Percentiles rank a stretch among this genome's conserved stretches.
Evolutionary conservation across 2,113 vertebrate species (phyloP).

Genomic region (Cyphomyrus discorhynchus): DNA sequence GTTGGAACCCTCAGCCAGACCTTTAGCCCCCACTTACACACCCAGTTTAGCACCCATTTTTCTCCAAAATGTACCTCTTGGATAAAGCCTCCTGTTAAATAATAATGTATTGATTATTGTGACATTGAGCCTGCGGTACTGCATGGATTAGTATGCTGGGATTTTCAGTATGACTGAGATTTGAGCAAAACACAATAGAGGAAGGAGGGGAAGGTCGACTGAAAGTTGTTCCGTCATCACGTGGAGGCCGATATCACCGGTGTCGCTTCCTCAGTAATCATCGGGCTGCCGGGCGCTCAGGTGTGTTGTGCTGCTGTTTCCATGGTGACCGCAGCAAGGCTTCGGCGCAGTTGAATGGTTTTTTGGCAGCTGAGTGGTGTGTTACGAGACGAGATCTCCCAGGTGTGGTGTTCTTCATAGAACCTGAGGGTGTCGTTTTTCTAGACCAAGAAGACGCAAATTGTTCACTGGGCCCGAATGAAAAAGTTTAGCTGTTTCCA

Average conservation of each 20-base stretch:
- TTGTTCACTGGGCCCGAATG: background rate
- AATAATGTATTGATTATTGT: background rate
- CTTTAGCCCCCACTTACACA: background rate
- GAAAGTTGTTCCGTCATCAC: background rate
- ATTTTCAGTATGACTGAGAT: background rate
- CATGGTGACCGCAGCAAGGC: background rate
- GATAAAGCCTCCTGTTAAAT: background rate
- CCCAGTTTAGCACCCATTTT: background rate
- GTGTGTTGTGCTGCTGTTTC: background rate
- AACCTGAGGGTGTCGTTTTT: background rate
- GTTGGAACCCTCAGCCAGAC: background rate
- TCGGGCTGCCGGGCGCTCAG: background rate
- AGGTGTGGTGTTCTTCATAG: background rate
- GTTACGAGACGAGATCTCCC: background rate
- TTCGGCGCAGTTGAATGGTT: background rate
- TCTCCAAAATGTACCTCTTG: background rate
- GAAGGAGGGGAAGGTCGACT: background rate
- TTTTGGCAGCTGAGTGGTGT: background rate
- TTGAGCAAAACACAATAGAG: background rate
- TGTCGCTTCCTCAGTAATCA: background rate
- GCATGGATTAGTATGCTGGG: background rate
- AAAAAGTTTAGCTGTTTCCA: background rate
- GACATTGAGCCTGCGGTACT: background rate
- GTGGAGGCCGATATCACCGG: background rate
- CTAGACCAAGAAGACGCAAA: background rate